Percentiles rank a stretch among this genome's conserved stretches.
These are phyloP conservation scores for Rhinoderma darwinii DNA, from an alignment of 2,113 vertebrate genomes.

Conservation along the genomic window DNA sequence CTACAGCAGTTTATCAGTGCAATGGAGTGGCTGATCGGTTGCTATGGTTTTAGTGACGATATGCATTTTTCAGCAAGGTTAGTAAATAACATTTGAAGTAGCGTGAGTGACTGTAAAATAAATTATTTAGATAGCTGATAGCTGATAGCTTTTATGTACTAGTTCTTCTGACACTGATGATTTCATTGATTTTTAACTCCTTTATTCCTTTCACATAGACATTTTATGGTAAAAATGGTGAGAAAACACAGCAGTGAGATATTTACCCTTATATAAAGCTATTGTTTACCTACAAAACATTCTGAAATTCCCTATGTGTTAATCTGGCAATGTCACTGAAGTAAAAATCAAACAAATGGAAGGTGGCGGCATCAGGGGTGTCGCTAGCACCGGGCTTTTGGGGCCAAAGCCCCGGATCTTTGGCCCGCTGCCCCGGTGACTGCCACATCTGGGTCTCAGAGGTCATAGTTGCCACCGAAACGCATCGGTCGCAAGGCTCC, in stretches of 20 bases:
- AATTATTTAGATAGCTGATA: background rate
- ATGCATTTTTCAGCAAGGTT: conserved; percentile 9
- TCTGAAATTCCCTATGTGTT: background rate
- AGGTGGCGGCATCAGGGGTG: too few relatives aligned
- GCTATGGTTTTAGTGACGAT: background rate
- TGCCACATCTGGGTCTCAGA: too few relatives aligned
- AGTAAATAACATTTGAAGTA: background rate
- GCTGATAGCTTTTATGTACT: background rate
- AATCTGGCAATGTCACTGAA: too few relatives aligned
- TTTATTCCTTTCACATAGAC: background rate
- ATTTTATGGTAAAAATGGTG: background rate
- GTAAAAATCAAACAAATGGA: too few relatives aligned
- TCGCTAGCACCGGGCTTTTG: too few relatives aligned
- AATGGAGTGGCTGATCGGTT: background rate
- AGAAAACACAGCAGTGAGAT: background rate
- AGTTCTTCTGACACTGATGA: background rate
- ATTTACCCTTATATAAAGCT: background rate
- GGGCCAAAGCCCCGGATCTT: too few relatives aligned
- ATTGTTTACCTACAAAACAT: background rate
- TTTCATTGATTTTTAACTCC: background rate
- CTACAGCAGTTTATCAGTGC: background rate
- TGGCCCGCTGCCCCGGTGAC: too few relatives aligned
- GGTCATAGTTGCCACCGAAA: too few relatives aligned
- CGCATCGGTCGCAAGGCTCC: too few relatives aligned
- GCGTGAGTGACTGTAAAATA: background rate